These are phyloP conservation scores for Tetheella fluctuosa DNA, from an alignment of 2,888 invertebrate species.

Conservation along the genomic window DNA sequence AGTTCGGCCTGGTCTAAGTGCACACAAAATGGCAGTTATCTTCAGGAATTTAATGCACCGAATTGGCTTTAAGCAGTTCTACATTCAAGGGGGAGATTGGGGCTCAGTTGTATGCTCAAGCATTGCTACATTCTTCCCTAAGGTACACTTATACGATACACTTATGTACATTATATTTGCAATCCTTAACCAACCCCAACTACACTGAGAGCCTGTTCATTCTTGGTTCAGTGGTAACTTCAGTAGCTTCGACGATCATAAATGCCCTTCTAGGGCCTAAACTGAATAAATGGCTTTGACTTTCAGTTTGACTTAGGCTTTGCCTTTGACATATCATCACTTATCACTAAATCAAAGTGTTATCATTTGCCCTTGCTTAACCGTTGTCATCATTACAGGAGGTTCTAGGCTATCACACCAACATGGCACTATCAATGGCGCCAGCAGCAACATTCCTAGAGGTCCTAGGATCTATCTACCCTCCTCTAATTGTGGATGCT, in stretches of 20 bases:
- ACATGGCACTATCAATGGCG: constrained; percentile 78
- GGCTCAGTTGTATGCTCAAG: constrained; percentile 86
- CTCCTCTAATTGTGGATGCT: constrained; percentile 62
- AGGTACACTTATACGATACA: constrained; percentile 13
- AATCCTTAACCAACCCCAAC: too few species aligned
- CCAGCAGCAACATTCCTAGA: constrained; percentile 48
- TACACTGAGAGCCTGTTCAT: too few species aligned
- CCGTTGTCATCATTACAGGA: constrained; percentile 41
- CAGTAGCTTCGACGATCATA: too few species aligned
- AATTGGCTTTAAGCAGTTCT: constrained; percentile 87
- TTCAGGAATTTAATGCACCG: constrained; percentile 88
- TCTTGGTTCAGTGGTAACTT: too few species aligned
- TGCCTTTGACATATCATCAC: too few species aligned
- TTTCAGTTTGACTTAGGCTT: too few species aligned
- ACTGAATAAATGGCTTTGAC: too few species aligned
- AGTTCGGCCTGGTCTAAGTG: constrained; percentile 83
- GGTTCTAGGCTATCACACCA: constrained; percentile 81
- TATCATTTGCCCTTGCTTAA: not conserved
- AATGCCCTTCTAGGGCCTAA: too few species aligned
- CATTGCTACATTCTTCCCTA: constrained; percentile 75
- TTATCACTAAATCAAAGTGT: not conserved
- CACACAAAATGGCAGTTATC: constrained; percentile 81
- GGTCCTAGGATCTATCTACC: constrained; percentile 24
- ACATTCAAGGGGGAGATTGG: constrained; percentile 91
- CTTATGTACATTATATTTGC: too few species aligned